Base-by-base conservation (phyloP, 2,113 vertebrate species). In the Laticauda laticaudata region DNA sequence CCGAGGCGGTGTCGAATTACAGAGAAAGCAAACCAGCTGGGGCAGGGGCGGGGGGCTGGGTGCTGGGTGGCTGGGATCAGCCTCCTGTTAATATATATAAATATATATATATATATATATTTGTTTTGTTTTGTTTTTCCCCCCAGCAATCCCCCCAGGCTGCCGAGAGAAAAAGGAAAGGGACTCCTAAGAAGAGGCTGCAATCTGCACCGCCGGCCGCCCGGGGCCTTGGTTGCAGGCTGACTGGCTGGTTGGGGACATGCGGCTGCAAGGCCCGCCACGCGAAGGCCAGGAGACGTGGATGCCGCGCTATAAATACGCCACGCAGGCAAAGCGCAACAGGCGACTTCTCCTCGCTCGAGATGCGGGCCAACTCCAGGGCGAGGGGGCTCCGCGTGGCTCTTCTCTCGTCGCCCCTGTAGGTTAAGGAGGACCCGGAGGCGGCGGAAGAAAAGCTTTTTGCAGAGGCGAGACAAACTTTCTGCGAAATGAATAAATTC, bases 271-370 rank as follows among this genome's bases (percentile, higher is more conserved):
- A 51, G 51, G 86, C 81, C 56, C 55, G 75, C 75, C 75, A 18
- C 45, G 81, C 57, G 90, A 93, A 54, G 89, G 86, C 1, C 29
- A 57, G 93, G 94, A 92, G 93, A 92, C 94, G 94, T 92, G 87
- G 93, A 94, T 94, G 94, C 93, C 91, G 64, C 24, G 93, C 94
- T 89, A 86, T 89, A 94, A 91, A 95, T 6, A 95, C 96, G 97
- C 97, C 97, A 97, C 97, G 97, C 97, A 97, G 95, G 97, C 97
- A 97, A 93, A 90, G 95, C 93, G 95, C 96, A 95, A 94, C 94
- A 96, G 91, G 95, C 95, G 2, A 91, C 86, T 75, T 81, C 91
- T 93, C 75, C 64, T 45, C 20, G 94, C 93, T 57, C 24, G 87
- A 95, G 91, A 93, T 92, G 96, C 96, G 95, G 96, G 91, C 92